Evolutionary conservation across 2,113 vertebrate species (phyloP).

Genomic region (Passer montanus): DNA sequence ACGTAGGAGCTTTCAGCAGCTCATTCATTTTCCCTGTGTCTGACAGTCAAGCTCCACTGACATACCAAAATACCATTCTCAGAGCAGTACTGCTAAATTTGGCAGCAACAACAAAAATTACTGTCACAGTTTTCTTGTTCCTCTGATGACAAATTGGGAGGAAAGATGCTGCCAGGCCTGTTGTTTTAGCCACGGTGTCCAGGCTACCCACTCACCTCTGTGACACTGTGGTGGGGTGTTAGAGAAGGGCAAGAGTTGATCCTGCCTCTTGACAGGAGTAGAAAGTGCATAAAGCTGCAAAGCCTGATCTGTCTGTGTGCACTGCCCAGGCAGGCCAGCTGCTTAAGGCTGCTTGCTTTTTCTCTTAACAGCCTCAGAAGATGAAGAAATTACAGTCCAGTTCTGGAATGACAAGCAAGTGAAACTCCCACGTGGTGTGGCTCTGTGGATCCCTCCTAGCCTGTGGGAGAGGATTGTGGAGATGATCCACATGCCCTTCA

Average conservation of each 20-base stretch:
- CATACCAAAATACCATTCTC: neutral
- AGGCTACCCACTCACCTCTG: neutral
- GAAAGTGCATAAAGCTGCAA: neutral
- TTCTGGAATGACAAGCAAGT: slow-evolving; percentile 83
- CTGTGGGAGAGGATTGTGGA: slow-evolving; percentile 74
- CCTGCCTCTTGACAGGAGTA: neutral
- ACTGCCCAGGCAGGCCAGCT: neutral
- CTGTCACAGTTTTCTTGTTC: neutral
- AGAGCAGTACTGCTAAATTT: neutral
- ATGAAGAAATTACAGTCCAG: slow-evolving; percentile 73
- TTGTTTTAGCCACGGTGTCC: neutral
- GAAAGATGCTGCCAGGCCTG: neutral
- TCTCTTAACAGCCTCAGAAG: slow-evolving; percentile 69
- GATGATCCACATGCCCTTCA: slow-evolving; percentile 64
- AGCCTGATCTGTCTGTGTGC: neutral
- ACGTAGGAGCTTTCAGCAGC: neutral
- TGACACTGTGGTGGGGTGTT: neutral
- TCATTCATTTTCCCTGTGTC: neutral
- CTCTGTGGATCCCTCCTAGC: slow-evolving; percentile 74
- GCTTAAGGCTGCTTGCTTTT: neutral
- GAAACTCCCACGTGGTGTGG: slow-evolving; percentile 69
- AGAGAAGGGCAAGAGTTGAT: neutral
- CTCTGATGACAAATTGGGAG: neutral
- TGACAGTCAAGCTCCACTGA: neutral
- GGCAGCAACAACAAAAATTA: neutral